phyloP scores from a whole-genome alignment of 2,888 invertebrate genomes.

The Caenorhabditis uteleia region DNA sequence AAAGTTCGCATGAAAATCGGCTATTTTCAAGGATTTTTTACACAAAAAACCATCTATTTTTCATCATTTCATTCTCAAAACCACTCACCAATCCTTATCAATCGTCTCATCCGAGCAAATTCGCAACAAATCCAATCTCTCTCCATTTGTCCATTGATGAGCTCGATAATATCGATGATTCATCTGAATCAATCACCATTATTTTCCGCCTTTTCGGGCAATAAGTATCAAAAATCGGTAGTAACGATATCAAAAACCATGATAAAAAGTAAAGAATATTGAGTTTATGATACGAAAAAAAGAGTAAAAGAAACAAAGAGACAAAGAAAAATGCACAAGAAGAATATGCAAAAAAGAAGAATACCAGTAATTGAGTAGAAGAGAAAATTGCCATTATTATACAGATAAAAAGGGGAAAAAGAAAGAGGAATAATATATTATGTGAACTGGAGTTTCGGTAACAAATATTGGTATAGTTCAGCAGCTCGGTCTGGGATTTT shows the following conservation, averaged over 20 bases:
- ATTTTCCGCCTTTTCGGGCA: neutral
- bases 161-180: constrained; percentile 11
- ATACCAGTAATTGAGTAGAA: too few relatives aligned
- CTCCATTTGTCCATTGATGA: constrained; percentile 20
- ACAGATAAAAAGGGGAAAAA: too few relatives aligned
- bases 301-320: neutral
- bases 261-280: constrained; percentile 1
- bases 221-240: neutral
- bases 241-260: neutral
- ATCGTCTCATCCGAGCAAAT: constrained; percentile 9
- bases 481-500: constrained; percentile 18
- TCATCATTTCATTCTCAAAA: neutral
- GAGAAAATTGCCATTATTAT: too few relatives aligned
- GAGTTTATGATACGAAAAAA: constrained; percentile 3
- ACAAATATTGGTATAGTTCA: constrained; percentile 11
- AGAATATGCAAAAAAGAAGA: constrained; percentile 3
- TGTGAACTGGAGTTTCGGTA: neutral
- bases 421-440: neutral
- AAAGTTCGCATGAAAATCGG: neutral
- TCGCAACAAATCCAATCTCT: constrained; percentile 21
- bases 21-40: neutral
- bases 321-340: constrained; percentile 3
- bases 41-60: neutral
- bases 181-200: constrained; percentile 17
- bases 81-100: constrained; percentile 10